Evolutionary conservation across 92 coral and sea anemone species (phyloP).

Genomic region (Micromussa lordhowensis): DNA sequence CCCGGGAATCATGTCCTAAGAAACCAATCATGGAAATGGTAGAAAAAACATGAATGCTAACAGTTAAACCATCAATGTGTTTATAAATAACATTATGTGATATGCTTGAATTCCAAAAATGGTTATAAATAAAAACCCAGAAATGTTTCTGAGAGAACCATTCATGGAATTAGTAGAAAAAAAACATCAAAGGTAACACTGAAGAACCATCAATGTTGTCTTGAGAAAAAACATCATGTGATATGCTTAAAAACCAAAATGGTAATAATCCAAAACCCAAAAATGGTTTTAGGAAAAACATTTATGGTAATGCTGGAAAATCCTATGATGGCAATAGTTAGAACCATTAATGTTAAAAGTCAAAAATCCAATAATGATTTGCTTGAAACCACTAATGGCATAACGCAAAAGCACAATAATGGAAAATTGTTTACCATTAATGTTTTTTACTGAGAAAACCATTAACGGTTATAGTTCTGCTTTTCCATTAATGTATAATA

Average conservation of each 20-base stretch:
- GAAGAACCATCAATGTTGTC: constrained; percentile 7
- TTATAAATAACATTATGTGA: neutral
- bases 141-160: constrained; percentile 3
- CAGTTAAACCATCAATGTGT: neutral
- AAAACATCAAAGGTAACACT: neutral
- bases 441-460: neutral
- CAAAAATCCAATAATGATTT: neutral
- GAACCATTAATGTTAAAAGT: constrained; percentile 7
- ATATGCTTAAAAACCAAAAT: constrained; percentile 1
- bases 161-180: neutral
- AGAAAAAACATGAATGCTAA: neutral
- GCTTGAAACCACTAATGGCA: constrained; percentile 6
- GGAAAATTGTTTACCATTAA: constrained; percentile 1
- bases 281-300: constrained; percentile 5
- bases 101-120: neutral
- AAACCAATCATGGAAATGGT: constrained; percentile 14
- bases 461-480: constrained; percentile 10
- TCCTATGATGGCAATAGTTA: neutral
- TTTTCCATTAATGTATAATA: neutral
- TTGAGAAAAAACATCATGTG: constrained; percentile 1
- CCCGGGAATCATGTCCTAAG: neutral
- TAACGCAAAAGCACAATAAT: constrained; percentile 4
- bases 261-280: constrained; percentile 2
- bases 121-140: constrained; percentile 3
- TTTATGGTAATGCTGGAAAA: constrained; percentile 9